Percentiles rank a stretch among this genome's conserved stretches.
Evolutionary conservation across 2,113 vertebrate species (phyloP).

Genomic region (Mesembrinibis cayennensis): DNA sequence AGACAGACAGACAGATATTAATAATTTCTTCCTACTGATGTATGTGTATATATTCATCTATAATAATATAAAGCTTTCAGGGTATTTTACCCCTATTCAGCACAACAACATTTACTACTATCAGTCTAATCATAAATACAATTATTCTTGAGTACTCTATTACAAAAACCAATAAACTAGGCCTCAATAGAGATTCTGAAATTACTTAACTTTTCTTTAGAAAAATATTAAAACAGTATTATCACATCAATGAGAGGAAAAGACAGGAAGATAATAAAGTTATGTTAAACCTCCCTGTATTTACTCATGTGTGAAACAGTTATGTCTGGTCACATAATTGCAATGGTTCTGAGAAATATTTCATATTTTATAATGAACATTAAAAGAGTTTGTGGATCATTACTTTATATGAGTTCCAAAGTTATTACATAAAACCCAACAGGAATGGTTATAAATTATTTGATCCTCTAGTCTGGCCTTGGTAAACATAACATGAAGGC

Average conservation of each 20-base stretch:
- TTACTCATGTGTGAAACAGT: slow-evolving; percentile 87
- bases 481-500: slow-evolving; percentile 80
- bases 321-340: slow-evolving; percentile 88
- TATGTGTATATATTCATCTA: slow-evolving; percentile 34
- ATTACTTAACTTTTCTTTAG: slow-evolving; percentile 84
- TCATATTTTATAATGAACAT: slow-evolving; percentile 90
- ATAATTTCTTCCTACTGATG: slow-evolving; percentile 45
- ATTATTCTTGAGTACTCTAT: slow-evolving; percentile 81
- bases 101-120: slow-evolving; percentile 71
- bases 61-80: slow-evolving; percentile 65
- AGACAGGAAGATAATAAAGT: slow-evolving; percentile 86
- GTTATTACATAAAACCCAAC: slow-evolving; percentile 88
- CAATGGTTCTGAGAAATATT: slow-evolving; percentile 84
- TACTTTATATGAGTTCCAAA: slow-evolving; percentile 88
- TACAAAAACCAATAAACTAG: slow-evolving; percentile 81
- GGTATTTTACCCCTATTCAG: slow-evolving; percentile 65
- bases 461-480: slow-evolving; percentile 77
- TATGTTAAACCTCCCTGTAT: slow-evolving; percentile 85
- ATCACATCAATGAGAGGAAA: slow-evolving; percentile 83
- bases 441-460: slow-evolving; percentile 84
- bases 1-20: slow-evolving; percentile 66
- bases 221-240: slow-evolving; percentile 85
- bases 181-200: slow-evolving; percentile 80
- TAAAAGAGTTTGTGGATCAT: slow-evolving; percentile 90
- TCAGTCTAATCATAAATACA: slow-evolving; percentile 79